A percentile compares a stretch with the other conserved stretches of the same genome.
Evolutionary conservation across 2,797 vertebrate species (phyloP).

Genomic region (Lagodon rhomboides): DNA sequence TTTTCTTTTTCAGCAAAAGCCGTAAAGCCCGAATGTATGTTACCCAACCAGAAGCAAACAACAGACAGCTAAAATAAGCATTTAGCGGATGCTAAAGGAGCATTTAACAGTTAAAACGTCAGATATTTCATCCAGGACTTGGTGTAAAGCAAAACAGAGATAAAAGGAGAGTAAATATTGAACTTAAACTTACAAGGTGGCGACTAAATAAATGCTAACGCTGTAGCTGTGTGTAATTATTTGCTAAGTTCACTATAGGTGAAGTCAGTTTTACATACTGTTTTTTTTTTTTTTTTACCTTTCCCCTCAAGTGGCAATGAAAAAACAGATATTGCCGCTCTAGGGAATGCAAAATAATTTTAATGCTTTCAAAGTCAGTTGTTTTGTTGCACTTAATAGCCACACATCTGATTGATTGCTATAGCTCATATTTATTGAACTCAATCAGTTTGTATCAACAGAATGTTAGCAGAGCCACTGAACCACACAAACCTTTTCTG

Average conservation of each 20-base stretch:
- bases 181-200: background rate
- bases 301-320: no score
- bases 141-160: background rate
- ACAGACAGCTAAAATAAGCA: background rate
- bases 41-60: background rate
- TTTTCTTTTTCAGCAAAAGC: background rate
- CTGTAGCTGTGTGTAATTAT: background rate
- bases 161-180: background rate
- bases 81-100: background rate
- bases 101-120: background rate
- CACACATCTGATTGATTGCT: conserved; percentile 41
- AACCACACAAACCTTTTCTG: background rate
- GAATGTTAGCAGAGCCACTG: background rate
- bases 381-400: conserved; percentile 15
- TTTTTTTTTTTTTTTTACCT: background rate
- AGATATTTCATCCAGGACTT: background rate
- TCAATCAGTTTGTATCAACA: conserved; percentile 44
- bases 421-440: conserved; percentile 22
- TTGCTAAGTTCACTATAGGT: background rate
- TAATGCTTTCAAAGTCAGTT: background rate
- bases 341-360: no score
- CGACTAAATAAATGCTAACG: background rate
- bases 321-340: background rate
- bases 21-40: background rate
- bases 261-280: background rate